Base-by-base conservation (phyloP, 35 echinoderm and acorn worm genomes). In the Ophiothrix spiculata region DNA sequence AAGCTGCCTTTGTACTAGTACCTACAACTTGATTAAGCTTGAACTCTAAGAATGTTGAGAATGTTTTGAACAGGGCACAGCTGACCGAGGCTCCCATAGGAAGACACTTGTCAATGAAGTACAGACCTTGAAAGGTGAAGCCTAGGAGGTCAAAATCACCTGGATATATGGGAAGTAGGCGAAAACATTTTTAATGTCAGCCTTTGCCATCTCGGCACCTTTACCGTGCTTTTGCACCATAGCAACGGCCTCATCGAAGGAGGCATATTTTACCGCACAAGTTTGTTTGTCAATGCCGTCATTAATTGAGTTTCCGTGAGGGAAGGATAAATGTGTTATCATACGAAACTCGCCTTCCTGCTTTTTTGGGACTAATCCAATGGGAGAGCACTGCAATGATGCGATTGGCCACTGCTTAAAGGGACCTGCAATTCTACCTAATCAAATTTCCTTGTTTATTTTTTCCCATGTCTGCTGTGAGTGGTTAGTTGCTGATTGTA, bases 141-240 rank as follows among this genome's bases (percentile, higher is more conserved):
- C 86, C 86, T 15, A 87, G 46, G 2, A 87, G 45, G 8, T 87
- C 86, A 31, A 79, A 80, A 87, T 87, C 77, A 1, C 13, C 33
- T 3, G 76, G 86, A 56, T 77, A 12, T 16, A 87, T 35, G 1
- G 86, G 86, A 19, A 87, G 40, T 3, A 87, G 40, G 1, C 77
- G 86, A 79, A 87, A 80, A 1, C 76, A 29, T 75, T 79, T 80
- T 87, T 79, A 25, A 87, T 80, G 41, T 87, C 86, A 23, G 86
- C 35, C 69, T 87, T 87, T 37, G 74, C 86, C 76, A 87, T 38
- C 38, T 36, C 31, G 12, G 76, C 75, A 4, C 41, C 23, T 0
- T 31, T 29, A 6, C 86, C 86, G 0, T 29, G 21, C 16, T 4
- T 3, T 16, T 29, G 19, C 25, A 56, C 16, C 0, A 80, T 39